A percentile compares a stretch with the other conserved stretches of the same genome.
Conservation (phyloP, 2,113 vertebrate species). For the Xiphias gladius region DNA sequence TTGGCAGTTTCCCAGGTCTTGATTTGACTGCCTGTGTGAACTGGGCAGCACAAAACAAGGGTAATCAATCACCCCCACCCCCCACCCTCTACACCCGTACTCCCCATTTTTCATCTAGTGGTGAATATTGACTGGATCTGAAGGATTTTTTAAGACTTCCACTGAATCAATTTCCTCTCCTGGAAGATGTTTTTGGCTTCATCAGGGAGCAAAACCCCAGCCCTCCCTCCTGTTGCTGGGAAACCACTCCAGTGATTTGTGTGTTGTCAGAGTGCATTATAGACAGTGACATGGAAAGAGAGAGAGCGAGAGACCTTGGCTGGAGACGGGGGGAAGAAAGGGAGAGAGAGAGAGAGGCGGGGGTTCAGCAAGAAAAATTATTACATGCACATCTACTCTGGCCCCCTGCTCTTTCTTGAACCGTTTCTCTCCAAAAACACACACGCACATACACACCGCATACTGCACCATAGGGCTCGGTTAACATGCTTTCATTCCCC, state of each 20-base stretch:
- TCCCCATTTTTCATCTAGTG: conserved; percentile 26
- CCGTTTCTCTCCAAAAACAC: conserved; percentile 15
- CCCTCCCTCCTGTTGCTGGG: conserved; percentile 78
- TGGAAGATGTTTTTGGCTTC: conserved; percentile 70
- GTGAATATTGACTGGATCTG: conserved; percentile 71
- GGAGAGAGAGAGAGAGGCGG: neutral
- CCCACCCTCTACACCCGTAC: neutral
- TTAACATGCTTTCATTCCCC: conserved; percentile 64
- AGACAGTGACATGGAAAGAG: conserved; percentile 64
- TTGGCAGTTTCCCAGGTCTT: conserved; percentile 34
- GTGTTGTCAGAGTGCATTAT: conserved; percentile 76
- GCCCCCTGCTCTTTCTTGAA: conserved; percentile 12
- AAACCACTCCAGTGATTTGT: conserved; percentile 81
- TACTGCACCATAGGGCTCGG: conserved; percentile 44
- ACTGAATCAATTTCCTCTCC: conserved; percentile 74
- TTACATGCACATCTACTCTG: conserved; percentile 36
- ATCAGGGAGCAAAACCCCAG: conserved; percentile 62
- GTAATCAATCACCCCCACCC: conserved; percentile 43
- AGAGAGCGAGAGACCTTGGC: conserved; percentile 35
- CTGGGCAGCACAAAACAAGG: conserved; percentile 38
- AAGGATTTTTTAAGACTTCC: conserved; percentile 59
- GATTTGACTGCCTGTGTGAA: conserved; percentile 35
- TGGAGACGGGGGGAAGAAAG: neutral
- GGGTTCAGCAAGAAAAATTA: conserved; percentile 31
- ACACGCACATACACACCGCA: conserved; percentile 1